Base-by-base conservation (phyloP, 2,888 invertebrate species). In the Chalcis sispes region DNA sequence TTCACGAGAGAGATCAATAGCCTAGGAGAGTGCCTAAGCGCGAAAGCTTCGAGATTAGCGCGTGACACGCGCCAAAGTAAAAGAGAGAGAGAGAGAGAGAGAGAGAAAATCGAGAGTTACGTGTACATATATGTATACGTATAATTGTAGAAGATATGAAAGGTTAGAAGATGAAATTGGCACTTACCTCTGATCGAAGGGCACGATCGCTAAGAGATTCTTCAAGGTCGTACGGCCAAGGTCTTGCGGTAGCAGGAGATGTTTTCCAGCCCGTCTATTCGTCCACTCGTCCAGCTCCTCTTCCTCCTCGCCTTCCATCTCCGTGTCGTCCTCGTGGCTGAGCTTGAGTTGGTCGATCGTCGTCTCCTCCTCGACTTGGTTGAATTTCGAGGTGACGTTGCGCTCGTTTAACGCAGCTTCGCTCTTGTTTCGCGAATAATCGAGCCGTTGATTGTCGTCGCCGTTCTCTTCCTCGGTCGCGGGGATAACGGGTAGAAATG, bases 151-250 rank as follows among this genome's bases (percentile, higher is more conserved):
- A n/a, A n/a, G n/a, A n/a, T n/a, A n/a, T n/a, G n/a, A n/a, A n/a
- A n/a, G n/a, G n/a, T n/a, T n/a, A n/a, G 18, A 13, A 50, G 36
- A 36, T 29, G 7, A 18, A 7, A 61, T 42, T 10, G 10, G 1
- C n/a, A 36, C 27, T 80, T 82, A 88, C 88, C 86, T 86, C 77
- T 83, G 83, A 80, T 88, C 88, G 81, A 87, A 83, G 40, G 88
- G 87, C 65, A 83, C 85, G 77, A 88, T 79, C 23, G 83, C 85
- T 70, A 88, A 79, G 20, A 88, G 78, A 81, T 85, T 87, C 18
- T 84, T 81, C 65, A 83, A 67, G 72, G 82, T 84, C 3, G 79
- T 77, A 18, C 80, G 78, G 48, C 84, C 84, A 64, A 86, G 80
- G 75, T 83, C 83, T 52, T 61, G 75, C 13, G 84, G 81, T 13